Evolutionary conservation across 2,113 vertebrate genomes (phyloP), one percentile per base, ranked within the genome.

Genomic region (Microcebus griseorufus): DNA sequence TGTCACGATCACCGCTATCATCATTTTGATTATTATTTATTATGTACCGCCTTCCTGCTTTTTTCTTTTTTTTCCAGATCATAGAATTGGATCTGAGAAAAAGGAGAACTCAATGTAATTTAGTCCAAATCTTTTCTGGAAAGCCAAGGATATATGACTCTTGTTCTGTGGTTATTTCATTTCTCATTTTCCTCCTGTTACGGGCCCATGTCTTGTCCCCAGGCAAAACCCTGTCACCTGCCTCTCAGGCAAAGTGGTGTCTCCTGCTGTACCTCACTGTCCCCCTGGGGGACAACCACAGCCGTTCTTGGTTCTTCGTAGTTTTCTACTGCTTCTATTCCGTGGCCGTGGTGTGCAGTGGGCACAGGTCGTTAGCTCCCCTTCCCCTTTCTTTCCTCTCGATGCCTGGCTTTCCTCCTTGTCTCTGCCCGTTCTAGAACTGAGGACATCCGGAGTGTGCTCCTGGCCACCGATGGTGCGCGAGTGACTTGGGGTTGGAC

Each of bases 341-440:
- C 39, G 0, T 11, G 0, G n/a, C 12, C 25, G 25, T 8, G 32
- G 14, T 22, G 20, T 3, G 13, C 7, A 6, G 53, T 5, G 42
- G 70, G 0, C 27, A 18, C 3, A 0, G 39, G 13, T 4, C 12
- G 10, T 53, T 13, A 29, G 42, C 25, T 23, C n/a, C n/a, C n/a
- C 37, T 11, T 55, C 70, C 67, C 53, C 85, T 80, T 78, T 80
- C 17, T 37, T 73, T 73, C 37, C 42, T 55, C 65, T 18, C 76
- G 18, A 6, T 42, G 7, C 51, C 51, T 5, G 6, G 2, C 32
- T 48, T 8, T 10, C 13, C 51, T 79, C 2, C 2, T 62, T 11
- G 20, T 27, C 48, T 73, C 4, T 17, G 2, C 42, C 22, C 14
- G 27, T 83, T 91, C 64, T 70, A 20, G 76, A 55, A 48, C 45